Evolutionary conservation across 2,888 invertebrate species (phyloP), one percentile per base, ranked within the genome.

Genomic region (Eulithis prunata): DNA sequence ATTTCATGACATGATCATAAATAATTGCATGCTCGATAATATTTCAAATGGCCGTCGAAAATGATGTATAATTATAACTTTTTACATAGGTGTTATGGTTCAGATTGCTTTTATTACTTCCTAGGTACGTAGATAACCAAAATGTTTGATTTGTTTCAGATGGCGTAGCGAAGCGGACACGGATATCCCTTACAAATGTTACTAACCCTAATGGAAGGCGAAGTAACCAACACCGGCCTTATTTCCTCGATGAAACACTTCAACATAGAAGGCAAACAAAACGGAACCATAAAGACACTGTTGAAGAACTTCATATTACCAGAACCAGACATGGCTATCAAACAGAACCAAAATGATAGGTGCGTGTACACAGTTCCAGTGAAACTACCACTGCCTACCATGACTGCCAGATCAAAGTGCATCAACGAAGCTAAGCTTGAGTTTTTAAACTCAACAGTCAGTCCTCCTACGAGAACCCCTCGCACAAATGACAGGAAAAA

Each of bases 141-240:
- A 49, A 47, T 62, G 46, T 61, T 69, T 78, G 76, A 61, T 77
- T 88, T 87, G 85, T 92, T 92, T 61, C 90, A 93, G 92, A 90
- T 91, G 92, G 86, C 87, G 87, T 88, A 91, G 85, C 82, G 82
- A 86, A 87, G 81, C 83, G 78, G 82, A 78, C 74, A 75, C 78
- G 81, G 78, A 83, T 74, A 84, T 82, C 79, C 82, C 83, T 76
- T 80, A 84, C 88, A 87, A 86, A 91, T 89, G 89, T 74, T 87
- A 83, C 76, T 88, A 63, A 87, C 81, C 83, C 87, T 87, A 79
- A 93, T 92, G 91, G 92, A 91, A 85, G 88, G 85, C 71, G 87
- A 89, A 74, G 80, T 90, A 76, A 78, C 84, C 64, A 84, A 86
- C 71, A 88, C 84, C 76, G 86, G 84, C 70, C 76, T 92, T 47